Percentiles rank a stretch among this genome's conserved stretches.
phyloP scores from a whole-genome alignment of 2,888 invertebrate species.

The Drosophila pseudotalamancana region DNA sequence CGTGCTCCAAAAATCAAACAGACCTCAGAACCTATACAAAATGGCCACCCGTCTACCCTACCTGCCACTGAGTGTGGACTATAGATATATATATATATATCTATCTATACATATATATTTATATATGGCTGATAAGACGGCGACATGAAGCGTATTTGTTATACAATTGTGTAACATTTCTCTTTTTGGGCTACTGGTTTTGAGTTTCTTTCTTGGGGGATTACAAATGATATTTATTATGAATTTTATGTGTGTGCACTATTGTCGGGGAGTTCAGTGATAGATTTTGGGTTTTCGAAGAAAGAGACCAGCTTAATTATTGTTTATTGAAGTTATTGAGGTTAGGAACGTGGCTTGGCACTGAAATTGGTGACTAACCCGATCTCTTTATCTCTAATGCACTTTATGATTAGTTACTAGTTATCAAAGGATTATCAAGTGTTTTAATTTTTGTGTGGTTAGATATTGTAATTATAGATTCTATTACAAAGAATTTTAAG shows the following conservation, averaged over 20 bases:
- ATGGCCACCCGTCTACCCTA: slow-evolving; percentile 16
- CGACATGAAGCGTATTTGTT: slow-evolving; percentile 37
- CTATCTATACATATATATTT: background rate
- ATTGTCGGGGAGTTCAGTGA: background rate
- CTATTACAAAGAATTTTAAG: too few species aligned
- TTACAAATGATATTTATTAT: slow-evolving; percentile 4
- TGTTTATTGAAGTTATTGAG: slow-evolving; percentile 10
- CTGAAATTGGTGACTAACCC: too few species aligned
- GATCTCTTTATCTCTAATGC: too few species aligned
- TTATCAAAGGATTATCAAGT: too few species aligned
- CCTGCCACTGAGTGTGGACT: background rate
- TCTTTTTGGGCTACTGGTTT: slow-evolving; percentile 42
- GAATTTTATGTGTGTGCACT: background rate
- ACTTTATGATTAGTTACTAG: too few species aligned
- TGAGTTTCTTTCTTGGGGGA: slow-evolving; percentile 22
- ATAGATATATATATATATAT: background rate
- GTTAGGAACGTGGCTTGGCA: background rate
- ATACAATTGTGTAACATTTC: slow-evolving; percentile 46
- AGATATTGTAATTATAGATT: too few species aligned
- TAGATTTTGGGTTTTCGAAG: background rate
- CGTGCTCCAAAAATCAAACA: slow-evolving; percentile 59
- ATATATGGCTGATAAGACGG: slow-evolving; percentile 43
- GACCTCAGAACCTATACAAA: slow-evolving; percentile 9
- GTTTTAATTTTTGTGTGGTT: too few species aligned
- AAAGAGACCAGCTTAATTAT: background rate